These are phyloP conservation scores for Crocodylus rhombifer DNA, from an alignment of 2,797 vertebrate genomes.

Conservation along the genomic window DNA sequence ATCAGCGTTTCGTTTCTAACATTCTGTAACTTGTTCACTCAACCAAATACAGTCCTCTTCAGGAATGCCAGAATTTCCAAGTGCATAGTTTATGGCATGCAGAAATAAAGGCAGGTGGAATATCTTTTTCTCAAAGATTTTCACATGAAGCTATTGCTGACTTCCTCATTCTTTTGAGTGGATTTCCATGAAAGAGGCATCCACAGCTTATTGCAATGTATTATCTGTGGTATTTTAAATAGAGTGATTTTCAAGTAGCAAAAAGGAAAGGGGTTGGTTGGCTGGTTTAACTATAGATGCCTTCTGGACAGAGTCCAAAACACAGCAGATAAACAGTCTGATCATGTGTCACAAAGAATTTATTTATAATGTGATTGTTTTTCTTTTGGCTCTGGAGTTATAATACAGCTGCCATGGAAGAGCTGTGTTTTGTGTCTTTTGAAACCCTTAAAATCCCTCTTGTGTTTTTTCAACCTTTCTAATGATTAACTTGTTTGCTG, in stretches of 20 bases:
- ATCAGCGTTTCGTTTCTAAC: neutral
- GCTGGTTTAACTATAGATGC: neutral
- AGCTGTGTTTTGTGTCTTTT: neutral
- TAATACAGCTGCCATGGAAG: neutral
- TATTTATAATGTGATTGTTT: constrained; percentile 15
- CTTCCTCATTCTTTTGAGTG: neutral
- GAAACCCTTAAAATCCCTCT: neutral
- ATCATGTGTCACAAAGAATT: neutral
- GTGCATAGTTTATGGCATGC: neutral
- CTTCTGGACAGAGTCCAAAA: neutral
- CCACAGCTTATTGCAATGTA: neutral
- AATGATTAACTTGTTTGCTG: neutral
- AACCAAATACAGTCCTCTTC: rapidly evolving
- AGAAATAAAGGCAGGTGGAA: neutral
- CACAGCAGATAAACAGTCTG: neutral
- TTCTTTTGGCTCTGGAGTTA: constrained; percentile 8
- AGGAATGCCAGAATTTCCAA: neutral
- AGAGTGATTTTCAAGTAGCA: neutral
- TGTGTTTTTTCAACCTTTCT: constrained; percentile 5
- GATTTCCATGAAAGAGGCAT: rapidly evolving
- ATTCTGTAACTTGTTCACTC: neutral
- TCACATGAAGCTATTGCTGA: neutral
- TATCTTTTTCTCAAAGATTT: neutral
- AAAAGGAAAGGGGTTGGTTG: neutral
- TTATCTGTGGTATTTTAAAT: neutral